Evolutionary conservation across 1,140 invertebrate species (phyloP).

Genomic region (Dreissena polymorpha): DNA sequence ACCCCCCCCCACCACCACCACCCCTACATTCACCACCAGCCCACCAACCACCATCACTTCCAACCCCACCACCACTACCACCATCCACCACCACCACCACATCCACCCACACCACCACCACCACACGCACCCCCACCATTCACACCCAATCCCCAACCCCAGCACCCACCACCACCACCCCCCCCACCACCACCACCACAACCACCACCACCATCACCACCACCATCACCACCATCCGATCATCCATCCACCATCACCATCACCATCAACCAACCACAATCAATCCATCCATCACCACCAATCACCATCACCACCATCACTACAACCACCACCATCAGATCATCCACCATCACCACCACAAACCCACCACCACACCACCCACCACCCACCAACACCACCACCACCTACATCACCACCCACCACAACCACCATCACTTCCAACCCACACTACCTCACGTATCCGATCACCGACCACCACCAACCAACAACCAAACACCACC

Average conservation of each 20-base stretch:
- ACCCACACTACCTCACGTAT: too few relatives aligned
- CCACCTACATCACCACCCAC: neutral
- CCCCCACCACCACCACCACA: constrained; percentile 40
- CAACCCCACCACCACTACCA: constrained; percentile 40
- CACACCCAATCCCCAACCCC: too few relatives aligned
- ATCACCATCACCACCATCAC: neutral
- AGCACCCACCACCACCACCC: constrained; percentile 45
- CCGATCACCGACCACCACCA: neutral
- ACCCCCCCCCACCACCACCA: too few relatives aligned
- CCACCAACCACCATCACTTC: too few relatives aligned
- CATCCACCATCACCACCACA: neutral
- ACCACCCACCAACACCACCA: neutral
- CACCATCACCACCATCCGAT: constrained; percentile 43
- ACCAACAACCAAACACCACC: neutral
- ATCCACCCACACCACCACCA: constrained; percentile 46
- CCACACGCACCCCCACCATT: too few relatives aligned
- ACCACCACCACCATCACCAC: constrained; percentile 52
- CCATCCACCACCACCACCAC: constrained; percentile 50
- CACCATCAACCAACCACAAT: neutral
- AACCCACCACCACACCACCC: neutral
- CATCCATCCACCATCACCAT: constrained; percentile 36
- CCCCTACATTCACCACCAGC: too few relatives aligned
- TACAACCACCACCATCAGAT: neutral
- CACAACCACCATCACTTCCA: neutral
- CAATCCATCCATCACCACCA: neutral